Evolutionary conservation across 1,140 invertebrate species (phyloP), one percentile per base, ranked within the genome.

Genomic region (Anoplophora glabripennis): DNA sequence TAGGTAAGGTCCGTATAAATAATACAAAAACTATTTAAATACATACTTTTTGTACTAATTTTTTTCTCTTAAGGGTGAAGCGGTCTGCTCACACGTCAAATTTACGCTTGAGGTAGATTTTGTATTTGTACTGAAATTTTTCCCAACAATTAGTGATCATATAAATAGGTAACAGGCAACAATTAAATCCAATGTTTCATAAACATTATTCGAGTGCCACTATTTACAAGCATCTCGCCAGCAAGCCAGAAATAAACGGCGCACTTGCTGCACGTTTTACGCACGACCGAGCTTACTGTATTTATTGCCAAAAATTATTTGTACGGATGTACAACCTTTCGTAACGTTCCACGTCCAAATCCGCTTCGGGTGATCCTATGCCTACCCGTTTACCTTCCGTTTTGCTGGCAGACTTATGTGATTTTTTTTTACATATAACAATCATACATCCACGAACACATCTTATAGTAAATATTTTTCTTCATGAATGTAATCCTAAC

Each of bases 41-140:
- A 55, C 51, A 59, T 59, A 64, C 47, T 57, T 52, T 66, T 66
- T 65, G 60, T 68, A 66, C 61, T 66, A 62, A 59, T 38, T 60
- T 49, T n/a, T 46, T 64, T 64, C 51, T 46, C 52, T 48, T 55
- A 56, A 67, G 63, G n/a, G 60, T 62, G 59, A 59, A 64, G 41
- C 54, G 53, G 42, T 61, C 44, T 57, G 49, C 53, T 46, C 44
- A 51, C 28, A 28, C 35, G 33, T 40, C 53, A 48, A 62, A 44
- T 57, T 28, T 28, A 28, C 21, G 41, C 57, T 63, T 69, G 67
- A 69, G 67, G 67, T 69, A 69, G 67, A 65, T 69, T 67, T 66
- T 66, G 65, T 66, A 63, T 69, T 69, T 69, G 67, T 69, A 69
- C 67, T 69, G 61, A 63, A 21, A 60, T 59, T 57, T 54, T 57